These are phyloP conservation scores for Aporophyla nigra DNA, from an alignment of 2,888 invertebrate genomes.

Conservation along the genomic window DNA sequence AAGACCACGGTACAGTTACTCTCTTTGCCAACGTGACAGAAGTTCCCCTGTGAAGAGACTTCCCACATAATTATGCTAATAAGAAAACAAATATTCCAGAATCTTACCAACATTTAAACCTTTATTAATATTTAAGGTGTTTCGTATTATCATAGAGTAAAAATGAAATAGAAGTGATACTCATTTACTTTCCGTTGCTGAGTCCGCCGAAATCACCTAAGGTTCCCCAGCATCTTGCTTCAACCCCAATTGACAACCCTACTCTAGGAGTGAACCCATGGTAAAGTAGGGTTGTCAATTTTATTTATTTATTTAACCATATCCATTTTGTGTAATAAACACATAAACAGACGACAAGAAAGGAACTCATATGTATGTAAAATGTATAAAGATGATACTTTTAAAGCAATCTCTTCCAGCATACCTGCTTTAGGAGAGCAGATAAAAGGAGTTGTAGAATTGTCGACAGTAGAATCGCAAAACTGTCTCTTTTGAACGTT, in stretches of 20 bases:
- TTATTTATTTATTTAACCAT: background rate
- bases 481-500: too few relatives aligned
- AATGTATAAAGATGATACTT: too few relatives aligned
- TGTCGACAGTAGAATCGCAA: background rate
- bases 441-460: too few relatives aligned
- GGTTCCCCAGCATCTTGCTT: too few relatives aligned
- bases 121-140: slow-evolving; percentile 57
- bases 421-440: too few relatives aligned
- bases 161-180: slow-evolving; percentile 3
- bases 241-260: too few relatives aligned
- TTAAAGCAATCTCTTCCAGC: too few relatives aligned
- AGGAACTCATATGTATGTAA: too few relatives aligned
- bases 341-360: too few relatives aligned
- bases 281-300: background rate
- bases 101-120: slow-evolving; percentile 28
- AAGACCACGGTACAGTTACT: background rate
- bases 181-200: background rate
- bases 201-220: too few relatives aligned
- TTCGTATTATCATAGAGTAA: slow-evolving; percentile 34
- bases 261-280: too few relatives aligned
- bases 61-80: slow-evolving; percentile 29
- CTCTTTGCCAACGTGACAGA: background rate
- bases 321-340: too few relatives aligned
- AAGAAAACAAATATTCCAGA: slow-evolving; percentile 47
- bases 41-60: slow-evolving; percentile 4